phyloP scores from a whole-genome alignment of 2,797 vertebrate genomes.

The Pantherophis alleghaniensis region DNA sequence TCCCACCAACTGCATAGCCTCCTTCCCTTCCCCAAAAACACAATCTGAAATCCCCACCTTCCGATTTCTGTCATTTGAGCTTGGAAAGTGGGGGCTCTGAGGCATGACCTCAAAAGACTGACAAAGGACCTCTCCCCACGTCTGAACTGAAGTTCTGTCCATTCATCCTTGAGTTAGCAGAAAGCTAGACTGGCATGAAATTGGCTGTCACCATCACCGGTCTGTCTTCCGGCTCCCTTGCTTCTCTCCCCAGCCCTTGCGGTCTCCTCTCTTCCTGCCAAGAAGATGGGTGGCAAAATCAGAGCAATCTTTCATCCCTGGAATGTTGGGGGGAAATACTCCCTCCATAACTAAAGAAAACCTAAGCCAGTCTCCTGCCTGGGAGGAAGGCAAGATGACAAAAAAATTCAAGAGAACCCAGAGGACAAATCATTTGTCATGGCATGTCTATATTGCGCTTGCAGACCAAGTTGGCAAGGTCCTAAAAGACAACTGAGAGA shows the following conservation, averaged over 20 bases:
- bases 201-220: background rate
- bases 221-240: background rate
- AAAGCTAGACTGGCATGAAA: background rate
- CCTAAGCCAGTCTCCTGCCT: background rate
- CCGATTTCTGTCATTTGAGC: background rate
- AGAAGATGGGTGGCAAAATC: background rate
- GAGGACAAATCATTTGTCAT: background rate
- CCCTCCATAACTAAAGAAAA: background rate
- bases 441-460: background rate
- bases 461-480: background rate
- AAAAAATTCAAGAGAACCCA: background rate
- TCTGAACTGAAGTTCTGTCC: background rate
- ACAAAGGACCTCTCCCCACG: background rate
- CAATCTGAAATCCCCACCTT: background rate
- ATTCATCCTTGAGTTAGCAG: background rate
- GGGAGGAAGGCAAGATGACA: background rate
- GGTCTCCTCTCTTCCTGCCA: background rate
- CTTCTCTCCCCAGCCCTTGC: background rate
- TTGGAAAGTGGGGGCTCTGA: background rate
- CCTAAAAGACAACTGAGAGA: background rate
- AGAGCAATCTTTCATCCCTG: background rate
- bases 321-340: background rate
- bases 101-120: background rate
- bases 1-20: too few relatives aligned
- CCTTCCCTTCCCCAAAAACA: background rate